Evolutionary conservation across 2,888 invertebrate genomes (phyloP), one percentile per base, ranked within the genome.

Genomic region (Drosophila nigricruria): DNA sequence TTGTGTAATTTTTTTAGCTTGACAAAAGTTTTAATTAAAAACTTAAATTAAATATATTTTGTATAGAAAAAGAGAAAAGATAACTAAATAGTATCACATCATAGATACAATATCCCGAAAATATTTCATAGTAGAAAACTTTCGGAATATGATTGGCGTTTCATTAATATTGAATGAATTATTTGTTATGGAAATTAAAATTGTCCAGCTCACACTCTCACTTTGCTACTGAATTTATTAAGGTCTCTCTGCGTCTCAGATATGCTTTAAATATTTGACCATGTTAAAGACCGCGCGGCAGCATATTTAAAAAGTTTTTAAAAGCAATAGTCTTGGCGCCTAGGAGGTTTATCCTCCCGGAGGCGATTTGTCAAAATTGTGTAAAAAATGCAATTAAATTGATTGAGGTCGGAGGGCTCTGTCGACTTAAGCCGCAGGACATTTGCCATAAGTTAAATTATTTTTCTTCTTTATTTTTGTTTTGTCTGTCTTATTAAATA

Each of bases 321-420:
- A 34, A 50, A 49, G 47, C 20, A 53, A 61, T 40, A 27, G 27
- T 30, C 62, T 23, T 25, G 34, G 49, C 65, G 43, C 34, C 73
- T 52, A 53, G 52, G 30, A 49, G 52, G 20, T 27, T 30, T 32
- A 9, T 14, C 43, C 32, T 23, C 3, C 50, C 16, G 34, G 18
- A 20, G 36, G 40, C 57, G 63, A 52, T 30, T 73, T 60, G 25
- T 27, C 18, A 47, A 64, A 68, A 73, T 47, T 68, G 54, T 40
- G 60, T 38, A 45, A 20, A 60, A 68, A 72, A 79, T 77, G 70
- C 72, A 81, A 79, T 86, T 73, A 67, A 86, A 81, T 83, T 79
- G 71, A 81, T 81, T 70, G 69, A 65, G 83, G 72, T 82, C 78
- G 64, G 59, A 32, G 53, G 56, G 23, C 27, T 23, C 25, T 47